Conservation (phyloP, 2,888 invertebrate genomes). For the Philereme transversata region DNA sequence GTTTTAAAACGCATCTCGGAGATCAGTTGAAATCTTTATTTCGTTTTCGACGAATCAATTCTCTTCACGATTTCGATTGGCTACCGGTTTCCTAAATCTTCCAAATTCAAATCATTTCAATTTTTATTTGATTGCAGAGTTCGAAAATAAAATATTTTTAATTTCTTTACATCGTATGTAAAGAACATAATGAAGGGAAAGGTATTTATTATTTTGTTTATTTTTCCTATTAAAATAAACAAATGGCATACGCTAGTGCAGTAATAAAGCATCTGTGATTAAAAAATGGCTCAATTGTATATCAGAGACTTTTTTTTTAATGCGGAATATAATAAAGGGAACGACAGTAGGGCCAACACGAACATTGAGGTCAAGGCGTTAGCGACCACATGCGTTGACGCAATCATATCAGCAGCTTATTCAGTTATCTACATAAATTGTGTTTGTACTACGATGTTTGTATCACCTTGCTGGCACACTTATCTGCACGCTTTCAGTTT, state of each 20-base stretch:
- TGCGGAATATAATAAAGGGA: conserved; percentile 45
- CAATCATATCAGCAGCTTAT: conserved; percentile 55
- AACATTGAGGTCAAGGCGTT: conserved; percentile 73
- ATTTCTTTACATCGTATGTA: too few relatives aligned
- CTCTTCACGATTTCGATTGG: conserved; percentile 10
- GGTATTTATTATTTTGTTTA: too few relatives aligned
- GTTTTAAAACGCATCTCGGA: conserved; percentile 24
- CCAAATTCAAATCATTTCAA: too few relatives aligned
- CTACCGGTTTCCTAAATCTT: conserved; percentile 4
- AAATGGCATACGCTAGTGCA: too few relatives aligned
- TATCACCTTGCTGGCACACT: conserved; percentile 10
- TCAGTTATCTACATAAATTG: conserved; percentile 31
- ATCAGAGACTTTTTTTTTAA: conserved; percentile 33
- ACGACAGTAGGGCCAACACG: conserved; percentile 35
- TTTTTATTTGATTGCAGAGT: too few relatives aligned
- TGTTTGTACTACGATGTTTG: conserved; percentile 20
- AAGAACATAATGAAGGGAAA: too few relatives aligned
- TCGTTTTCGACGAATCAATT: conserved; percentile 24
- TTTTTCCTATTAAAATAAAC: too few relatives aligned
- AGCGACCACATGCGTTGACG: conserved; percentile 54
- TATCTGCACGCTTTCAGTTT: conserved; percentile 2
- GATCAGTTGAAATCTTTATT: conserved; percentile 22
- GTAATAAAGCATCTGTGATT: too few relatives aligned
- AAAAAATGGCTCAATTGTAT: conserved; percentile 14
- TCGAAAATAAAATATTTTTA: too few relatives aligned